phyloP scores from a whole-genome alignment of 2,888 invertebrate species.

The Microctonus brassicae region DNA sequence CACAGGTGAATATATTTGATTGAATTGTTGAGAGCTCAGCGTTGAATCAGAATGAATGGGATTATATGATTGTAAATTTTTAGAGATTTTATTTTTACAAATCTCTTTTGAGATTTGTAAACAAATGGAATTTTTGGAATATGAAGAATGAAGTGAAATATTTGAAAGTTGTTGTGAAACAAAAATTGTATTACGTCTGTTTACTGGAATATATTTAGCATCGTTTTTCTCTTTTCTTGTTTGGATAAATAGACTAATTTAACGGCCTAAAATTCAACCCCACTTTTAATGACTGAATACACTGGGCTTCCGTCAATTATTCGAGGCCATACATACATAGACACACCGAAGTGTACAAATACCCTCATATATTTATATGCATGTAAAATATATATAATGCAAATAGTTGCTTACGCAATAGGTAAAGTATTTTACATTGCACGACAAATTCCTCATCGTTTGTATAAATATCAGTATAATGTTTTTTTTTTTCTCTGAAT shows the following conservation, averaged over 20 bases:
- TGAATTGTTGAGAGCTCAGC: neutral
- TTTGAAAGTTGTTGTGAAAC: neutral
- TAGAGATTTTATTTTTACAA: neutral
- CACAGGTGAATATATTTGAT: no score
- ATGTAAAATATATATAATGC: neutral
- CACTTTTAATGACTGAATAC: neutral
- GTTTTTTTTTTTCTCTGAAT: neutral
- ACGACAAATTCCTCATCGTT: neutral
- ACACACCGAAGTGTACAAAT: no score
- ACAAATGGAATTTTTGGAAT: neutral
- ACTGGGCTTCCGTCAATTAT: neutral
- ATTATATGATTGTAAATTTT: neutral
- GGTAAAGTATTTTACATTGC: neutral
- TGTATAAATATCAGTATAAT: neutral
- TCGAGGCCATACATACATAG: neutral
- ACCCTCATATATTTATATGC: neutral
- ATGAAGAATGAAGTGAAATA: neutral
- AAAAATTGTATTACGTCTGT: neutral
- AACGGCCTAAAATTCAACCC: neutral
- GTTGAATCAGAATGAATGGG: neutral
- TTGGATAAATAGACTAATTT: neutral
- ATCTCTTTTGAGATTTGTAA: neutral
- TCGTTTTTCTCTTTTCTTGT: neutral
- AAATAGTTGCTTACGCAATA: neutral
- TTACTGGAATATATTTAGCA: neutral